phyloP scores from a whole-genome alignment of 2,888 invertebrate genomes.

The Drosophila pseudotakahashii region DNA sequence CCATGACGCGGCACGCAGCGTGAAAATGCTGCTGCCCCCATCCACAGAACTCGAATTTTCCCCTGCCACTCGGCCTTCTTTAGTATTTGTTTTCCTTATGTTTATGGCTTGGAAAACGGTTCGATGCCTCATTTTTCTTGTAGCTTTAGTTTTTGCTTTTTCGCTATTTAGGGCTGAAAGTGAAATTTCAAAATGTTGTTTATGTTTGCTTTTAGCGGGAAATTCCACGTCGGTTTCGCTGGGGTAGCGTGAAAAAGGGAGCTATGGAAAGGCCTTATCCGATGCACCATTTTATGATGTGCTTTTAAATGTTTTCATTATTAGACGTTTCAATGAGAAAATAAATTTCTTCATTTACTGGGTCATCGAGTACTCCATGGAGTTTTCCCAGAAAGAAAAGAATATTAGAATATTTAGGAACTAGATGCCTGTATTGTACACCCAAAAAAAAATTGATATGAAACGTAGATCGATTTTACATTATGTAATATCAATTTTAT shows the following conservation, averaged over 20 bases:
- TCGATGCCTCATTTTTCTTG: constrained; percentile 55
- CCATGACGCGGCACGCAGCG: constrained; percentile 44
- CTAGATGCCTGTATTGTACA: too few species aligned
- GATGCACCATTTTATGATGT: constrained; percentile 65
- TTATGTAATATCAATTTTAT: too few species aligned
- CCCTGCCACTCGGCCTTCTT: constrained; percentile 5
- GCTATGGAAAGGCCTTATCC: constrained; percentile 1
- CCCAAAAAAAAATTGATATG: too few species aligned
- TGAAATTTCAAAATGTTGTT: constrained; percentile 61
- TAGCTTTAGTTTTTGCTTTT: constrained; percentile 30
- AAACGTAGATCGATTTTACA: too few species aligned
- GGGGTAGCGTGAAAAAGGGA: constrained; percentile 1
- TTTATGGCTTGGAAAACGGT: constrained; percentile 57
- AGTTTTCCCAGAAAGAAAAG: constrained; percentile 6
- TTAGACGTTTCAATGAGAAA: constrained; percentile 69
- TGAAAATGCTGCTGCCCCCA: constrained; percentile 52
- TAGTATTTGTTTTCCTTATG: constrained; percentile 43
- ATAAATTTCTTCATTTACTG: constrained; percentile 64
- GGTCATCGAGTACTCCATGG: constrained; percentile 46
- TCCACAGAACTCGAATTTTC: not conserved
- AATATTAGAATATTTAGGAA: too few species aligned
- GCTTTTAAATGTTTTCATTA: constrained; percentile 75
- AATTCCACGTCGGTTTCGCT: constrained; percentile 10
- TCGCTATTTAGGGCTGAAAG: constrained; percentile 33
- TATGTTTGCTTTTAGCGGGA: constrained; percentile 63